phyloP scores from a whole-genome alignment of 37 sponge, comb jelly and placozoan genomes.

The Axinella damicornis region DNA sequence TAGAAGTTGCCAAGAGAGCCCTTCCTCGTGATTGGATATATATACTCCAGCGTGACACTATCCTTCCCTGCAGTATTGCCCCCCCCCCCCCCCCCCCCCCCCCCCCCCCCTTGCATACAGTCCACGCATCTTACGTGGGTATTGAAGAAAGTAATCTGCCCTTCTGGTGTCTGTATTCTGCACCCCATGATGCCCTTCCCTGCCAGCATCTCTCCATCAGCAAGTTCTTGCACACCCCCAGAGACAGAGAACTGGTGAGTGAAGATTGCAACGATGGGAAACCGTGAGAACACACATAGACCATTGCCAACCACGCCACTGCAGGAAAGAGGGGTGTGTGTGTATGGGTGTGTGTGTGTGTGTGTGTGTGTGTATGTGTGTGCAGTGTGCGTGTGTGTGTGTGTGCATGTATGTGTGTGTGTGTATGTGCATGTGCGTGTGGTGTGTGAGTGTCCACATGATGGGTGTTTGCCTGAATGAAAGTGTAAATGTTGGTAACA shows the following conservation, averaged over 20 bases:
- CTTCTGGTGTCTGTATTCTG: constrained; percentile 48
- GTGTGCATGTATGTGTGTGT: too few species aligned
- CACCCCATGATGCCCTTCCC: constrained; percentile 66
- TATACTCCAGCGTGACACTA: too few species aligned
- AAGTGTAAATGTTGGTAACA: too few species aligned
- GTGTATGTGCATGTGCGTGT: too few species aligned
- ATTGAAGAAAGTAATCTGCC: constrained; percentile 58
- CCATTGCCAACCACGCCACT: constrained; percentile 87
- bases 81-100: too few species aligned
- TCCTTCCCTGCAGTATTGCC: too few species aligned
- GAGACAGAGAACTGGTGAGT: constrained; percentile 41
- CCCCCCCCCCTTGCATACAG: too few species aligned
- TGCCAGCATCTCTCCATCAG: constrained; percentile 76
- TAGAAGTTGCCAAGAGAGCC: too few species aligned
- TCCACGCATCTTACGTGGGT: constrained; percentile 83
- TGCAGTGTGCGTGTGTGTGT: too few species aligned
- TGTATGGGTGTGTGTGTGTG: too few species aligned
- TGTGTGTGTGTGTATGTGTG: too few species aligned
- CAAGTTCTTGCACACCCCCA: constrained; percentile 32
- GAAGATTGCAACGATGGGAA: constrained; percentile 60
- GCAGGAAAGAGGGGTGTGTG: background rate
- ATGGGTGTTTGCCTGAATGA: background rate
- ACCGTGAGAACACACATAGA: constrained; percentile 77
- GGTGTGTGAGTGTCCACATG: background rate
- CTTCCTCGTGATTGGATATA: too few species aligned